Evolutionary conservation across 1,140 invertebrate species (phyloP), one percentile per base, ranked within the genome.

Genomic region (Laodelphax striatellus): DNA sequence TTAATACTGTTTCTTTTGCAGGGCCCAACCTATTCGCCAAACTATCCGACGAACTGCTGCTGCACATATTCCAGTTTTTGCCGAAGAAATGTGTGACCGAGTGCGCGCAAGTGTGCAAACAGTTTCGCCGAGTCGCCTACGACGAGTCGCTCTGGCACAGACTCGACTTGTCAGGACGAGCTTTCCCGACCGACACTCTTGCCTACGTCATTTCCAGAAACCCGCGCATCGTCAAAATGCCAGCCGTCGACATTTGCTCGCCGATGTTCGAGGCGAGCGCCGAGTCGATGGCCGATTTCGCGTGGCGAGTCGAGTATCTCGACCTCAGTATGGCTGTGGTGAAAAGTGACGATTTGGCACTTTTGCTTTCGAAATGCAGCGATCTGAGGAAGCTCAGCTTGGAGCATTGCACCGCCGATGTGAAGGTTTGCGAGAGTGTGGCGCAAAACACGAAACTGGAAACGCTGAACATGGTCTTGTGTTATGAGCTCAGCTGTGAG

Each of bases 91-190:
- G 82, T 13, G 72, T 94, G 52, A 79, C 82, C 44, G 80, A 82
- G 64, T 84, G 85, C 69, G 80, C 84, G 58, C 72, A 79, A 60
- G 86, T 90, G 2, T 82, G 79, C 67, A 80, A 74, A 72, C 78
- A 83, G 64, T 88, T 85, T 84, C 78, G 83, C 69, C 76, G 83
- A 67, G 77, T 93, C 63, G 81, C 83, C 19, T 82, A 82, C 52
- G 90, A 94, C 71, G 89, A 92, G 66, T 84, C 81, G 2, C 72
- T 95, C 5, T 95, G 92, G 92, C 82, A 81, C 42, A 78, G 90
- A 57, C 73, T 94, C 62, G 90, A 94, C 75, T 74, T 93, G 9
- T 84, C 85, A 24, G 77, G 81, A 65, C 86, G 82, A 66, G 78
- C 81, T 1, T 68, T 94, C 11, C 69, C 75, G 21, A 75, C 80